These are phyloP conservation scores for Gallinago paraguaiae DNA, from an alignment of 2,113 vertebrate species.

Conservation along the genomic window DNA sequence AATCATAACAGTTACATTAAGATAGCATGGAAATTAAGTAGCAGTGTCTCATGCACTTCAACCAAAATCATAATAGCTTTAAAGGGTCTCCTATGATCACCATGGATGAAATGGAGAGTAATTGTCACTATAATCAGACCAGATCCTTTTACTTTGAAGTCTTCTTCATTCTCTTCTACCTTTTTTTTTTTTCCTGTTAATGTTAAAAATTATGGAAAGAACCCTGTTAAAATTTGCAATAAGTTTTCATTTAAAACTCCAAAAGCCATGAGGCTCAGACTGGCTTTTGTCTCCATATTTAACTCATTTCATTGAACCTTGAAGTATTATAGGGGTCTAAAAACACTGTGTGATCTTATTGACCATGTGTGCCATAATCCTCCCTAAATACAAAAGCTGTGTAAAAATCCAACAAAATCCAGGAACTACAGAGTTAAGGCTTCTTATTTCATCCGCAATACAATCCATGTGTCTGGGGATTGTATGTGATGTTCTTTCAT, in stretches of 20 bases:
- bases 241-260: background rate
- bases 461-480: background rate
- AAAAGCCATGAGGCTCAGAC: background rate
- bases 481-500: background rate
- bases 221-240: background rate
- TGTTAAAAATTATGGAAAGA: background rate
- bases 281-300: background rate
- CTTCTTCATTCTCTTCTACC: background rate
- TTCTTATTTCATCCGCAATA: constrained; percentile 30
- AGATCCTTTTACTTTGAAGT: background rate
- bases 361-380: constrained; percentile 41
- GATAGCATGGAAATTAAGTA: constrained; percentile 60
- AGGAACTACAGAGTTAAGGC: constrained; percentile 34
- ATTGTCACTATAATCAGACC: background rate
- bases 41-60: constrained; percentile 35
- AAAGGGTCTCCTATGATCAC: constrained; percentile 10
- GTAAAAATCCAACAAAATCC: constrained; percentile 55
- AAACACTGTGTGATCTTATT: constrained; percentile 47
- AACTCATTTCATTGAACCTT: background rate
- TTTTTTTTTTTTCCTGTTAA: background rate
- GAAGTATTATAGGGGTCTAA: constrained; percentile 3
- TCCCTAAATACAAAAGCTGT: constrained; percentile 49
- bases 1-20: constrained; percentile 62
- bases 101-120: constrained; percentile 4
- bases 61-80: constrained; percentile 48